Conservation (phyloP, 2,113 vertebrate species). For the Eclectus roratus region DNA sequence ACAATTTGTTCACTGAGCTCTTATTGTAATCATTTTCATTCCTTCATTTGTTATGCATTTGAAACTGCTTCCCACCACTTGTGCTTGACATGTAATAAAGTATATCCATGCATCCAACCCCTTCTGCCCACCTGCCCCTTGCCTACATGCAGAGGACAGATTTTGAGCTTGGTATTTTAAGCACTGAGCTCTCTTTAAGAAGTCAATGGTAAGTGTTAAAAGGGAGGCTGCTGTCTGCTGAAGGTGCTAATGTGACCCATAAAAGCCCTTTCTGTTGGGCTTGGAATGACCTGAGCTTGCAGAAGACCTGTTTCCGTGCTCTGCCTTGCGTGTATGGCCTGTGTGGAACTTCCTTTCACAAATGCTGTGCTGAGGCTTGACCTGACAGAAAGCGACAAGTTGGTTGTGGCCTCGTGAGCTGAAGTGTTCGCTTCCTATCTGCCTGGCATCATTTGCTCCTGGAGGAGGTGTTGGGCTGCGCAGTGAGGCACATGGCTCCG, state of each 20-base stretch:
- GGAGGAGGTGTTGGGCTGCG: background rate
- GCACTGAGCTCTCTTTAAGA: slow-evolving; percentile 8
- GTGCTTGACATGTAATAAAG: background rate
- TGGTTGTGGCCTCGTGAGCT: background rate
- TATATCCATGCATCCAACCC: background rate
- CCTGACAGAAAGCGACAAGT: background rate
- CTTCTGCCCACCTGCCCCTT: background rate
- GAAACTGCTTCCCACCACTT: slow-evolving; percentile 20
- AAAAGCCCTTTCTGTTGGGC: background rate
- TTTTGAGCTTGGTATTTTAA: background rate
- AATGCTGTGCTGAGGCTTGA: background rate
- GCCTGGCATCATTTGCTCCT: background rate
- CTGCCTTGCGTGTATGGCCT: accelerated
- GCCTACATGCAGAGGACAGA: background rate
- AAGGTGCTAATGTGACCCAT: background rate
- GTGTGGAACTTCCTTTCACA: background rate
- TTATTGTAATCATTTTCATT: slow-evolving; percentile 12
- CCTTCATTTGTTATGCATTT: background rate
- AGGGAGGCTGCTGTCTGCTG: background rate
- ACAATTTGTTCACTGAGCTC: slow-evolving; percentile 43
- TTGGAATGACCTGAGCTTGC: background rate
- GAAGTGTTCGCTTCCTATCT: background rate
- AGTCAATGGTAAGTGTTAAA: background rate
- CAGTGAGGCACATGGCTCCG: accelerated
- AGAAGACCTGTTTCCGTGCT: accelerated